phyloP scores from a whole-genome alignment of 1,140 invertebrate genomes.

The Drosophila pachea region DNA sequence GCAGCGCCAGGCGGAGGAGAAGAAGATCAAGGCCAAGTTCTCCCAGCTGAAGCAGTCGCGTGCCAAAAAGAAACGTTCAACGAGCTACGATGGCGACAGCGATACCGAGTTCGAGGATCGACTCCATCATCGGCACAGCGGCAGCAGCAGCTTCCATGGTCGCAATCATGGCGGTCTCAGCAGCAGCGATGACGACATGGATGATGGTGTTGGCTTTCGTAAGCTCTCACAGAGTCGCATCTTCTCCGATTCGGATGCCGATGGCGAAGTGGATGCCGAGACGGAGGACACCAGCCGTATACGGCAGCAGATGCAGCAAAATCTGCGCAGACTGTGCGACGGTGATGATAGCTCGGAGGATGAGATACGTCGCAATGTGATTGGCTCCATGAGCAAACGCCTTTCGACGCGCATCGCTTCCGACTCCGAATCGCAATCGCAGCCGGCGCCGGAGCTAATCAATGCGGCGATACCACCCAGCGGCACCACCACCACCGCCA shows the following conservation, averaged over 20 bases:
- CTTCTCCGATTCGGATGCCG: constrained; percentile 67
- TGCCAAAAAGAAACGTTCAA: constrained; percentile 92
- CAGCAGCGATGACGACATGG: constrained; percentile 64
- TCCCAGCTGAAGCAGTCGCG: constrained; percentile 91
- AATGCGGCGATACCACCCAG: no score
- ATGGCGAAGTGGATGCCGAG: constrained; percentile 27
- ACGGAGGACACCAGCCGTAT: constrained; percentile 32
- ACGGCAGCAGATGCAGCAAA: constrained; percentile 65
- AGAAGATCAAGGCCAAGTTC: constrained; percentile 93
- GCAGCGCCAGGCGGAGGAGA: constrained; percentile 94
- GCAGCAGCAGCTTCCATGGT: constrained; percentile 66
- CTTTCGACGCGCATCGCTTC: constrained; percentile 81
- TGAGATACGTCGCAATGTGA: constrained; percentile 60
- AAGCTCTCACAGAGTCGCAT: constrained; percentile 44
- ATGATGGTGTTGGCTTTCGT: constrained; percentile 40
- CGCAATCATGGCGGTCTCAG: constrained; percentile 53
- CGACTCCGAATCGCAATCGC: constrained; percentile 79
- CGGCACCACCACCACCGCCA: no score
- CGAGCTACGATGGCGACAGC: constrained; percentile 90
- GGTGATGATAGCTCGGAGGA: constrained; percentile 78
- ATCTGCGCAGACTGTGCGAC: constrained; percentile 69
- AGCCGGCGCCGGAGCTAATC: constrained; percentile 77
- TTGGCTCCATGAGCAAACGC: constrained; percentile 79
- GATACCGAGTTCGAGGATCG: constrained; percentile 84
- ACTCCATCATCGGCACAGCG: constrained; percentile 35